These are phyloP conservation scores for Myrmecophaga tridactyla DNA, from an alignment of 2,113 vertebrate species.

Conservation along the genomic window DNA sequence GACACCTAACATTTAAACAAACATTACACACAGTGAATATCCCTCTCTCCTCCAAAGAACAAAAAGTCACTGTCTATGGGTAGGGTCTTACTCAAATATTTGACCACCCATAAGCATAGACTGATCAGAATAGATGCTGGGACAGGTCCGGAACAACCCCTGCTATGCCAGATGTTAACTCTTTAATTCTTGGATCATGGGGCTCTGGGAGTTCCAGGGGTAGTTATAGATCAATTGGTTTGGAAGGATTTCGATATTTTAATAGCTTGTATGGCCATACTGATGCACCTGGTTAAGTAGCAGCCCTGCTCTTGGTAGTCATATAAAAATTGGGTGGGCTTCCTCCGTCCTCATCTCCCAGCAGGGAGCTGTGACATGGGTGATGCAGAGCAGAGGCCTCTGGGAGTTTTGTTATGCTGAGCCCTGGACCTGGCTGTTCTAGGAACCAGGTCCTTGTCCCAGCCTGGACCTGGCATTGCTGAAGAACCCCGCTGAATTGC, in stretches of 20 bases:
- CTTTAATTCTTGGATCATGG: background rate
- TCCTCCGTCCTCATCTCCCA: background rate
- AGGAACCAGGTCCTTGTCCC: background rate
- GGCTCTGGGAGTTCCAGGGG: background rate
- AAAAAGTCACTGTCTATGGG: background rate
- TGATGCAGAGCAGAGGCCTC: background rate
- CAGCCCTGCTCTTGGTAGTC: background rate
- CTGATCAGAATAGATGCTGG: background rate
- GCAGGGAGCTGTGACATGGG: background rate
- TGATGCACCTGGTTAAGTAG: background rate
- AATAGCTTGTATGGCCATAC: background rate
- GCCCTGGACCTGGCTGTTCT: background rate
- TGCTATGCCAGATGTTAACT: background rate
- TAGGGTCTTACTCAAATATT: background rate
- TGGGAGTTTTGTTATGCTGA: background rate
- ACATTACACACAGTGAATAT: background rate
- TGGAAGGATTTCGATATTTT: background rate
- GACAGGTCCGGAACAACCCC: too few relatives aligned
- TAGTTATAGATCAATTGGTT: background rate
- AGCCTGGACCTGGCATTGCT: background rate
- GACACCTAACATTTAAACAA: background rate
- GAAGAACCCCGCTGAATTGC: background rate
- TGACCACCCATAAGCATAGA: accelerated
- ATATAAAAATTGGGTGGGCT: background rate
- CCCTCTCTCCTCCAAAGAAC: background rate